Percentiles rank a stretch among this genome's conserved stretches.
phyloP scores from a whole-genome alignment of 2,888 invertebrate genomes.

The Dicranocentrus wangi region DNA sequence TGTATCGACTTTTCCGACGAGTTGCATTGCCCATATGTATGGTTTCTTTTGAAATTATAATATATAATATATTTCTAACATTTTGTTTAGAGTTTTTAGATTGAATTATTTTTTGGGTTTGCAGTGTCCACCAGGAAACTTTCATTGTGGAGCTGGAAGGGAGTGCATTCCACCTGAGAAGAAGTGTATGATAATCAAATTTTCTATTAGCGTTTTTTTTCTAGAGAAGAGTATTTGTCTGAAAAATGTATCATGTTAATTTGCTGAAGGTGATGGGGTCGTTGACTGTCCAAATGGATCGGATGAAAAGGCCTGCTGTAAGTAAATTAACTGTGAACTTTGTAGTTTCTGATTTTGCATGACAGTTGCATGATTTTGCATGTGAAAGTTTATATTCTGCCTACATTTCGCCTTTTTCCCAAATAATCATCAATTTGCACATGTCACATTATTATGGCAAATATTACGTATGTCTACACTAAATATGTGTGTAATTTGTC shows the following conservation, averaged over 20 bases:
- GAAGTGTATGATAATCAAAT: conserved; percentile 41
- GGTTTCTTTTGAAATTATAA: not conserved
- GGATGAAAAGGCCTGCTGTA: conserved; percentile 90
- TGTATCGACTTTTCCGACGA: conserved; percentile 78
- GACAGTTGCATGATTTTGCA: not conserved
- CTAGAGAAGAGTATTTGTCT: not conserved
- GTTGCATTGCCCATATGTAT: conserved; percentile 81
- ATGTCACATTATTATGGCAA: no score
- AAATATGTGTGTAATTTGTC: conserved; percentile 17
- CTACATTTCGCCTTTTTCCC: conserved; percentile 3
- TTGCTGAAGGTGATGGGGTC: conserved; percentile 77
- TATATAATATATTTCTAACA: not conserved
- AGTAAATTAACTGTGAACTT: conserved; percentile 75
- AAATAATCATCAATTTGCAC: not conserved
- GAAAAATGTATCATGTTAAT: not conserved
- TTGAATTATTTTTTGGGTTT: not conserved
- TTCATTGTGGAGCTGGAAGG: conserved; percentile 85
- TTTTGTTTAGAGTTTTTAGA: not conserved
- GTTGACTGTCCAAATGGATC: conserved; percentile 89
- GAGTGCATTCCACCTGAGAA: conserved; percentile 80
- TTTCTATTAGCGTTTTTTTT: not conserved
- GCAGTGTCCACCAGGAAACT: conserved; percentile 80
- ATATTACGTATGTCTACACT: not conserved
- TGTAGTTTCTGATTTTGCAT: not conserved
- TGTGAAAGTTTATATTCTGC: conserved; percentile 22